phyloP scores from a whole-genome alignment of 2,888 invertebrate species.

The Cheilosia pagana region DNA sequence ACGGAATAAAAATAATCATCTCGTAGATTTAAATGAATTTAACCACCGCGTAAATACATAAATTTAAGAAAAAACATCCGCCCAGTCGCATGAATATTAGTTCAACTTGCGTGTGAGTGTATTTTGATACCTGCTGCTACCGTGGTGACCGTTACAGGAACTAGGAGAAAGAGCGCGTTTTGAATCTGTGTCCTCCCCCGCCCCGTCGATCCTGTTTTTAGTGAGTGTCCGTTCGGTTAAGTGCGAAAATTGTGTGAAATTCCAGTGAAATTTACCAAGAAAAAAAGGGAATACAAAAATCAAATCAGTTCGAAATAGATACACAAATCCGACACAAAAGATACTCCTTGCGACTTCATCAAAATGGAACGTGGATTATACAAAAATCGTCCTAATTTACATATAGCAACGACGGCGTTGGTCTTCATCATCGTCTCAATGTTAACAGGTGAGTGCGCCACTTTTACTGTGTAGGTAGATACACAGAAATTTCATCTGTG shows the following conservation, averaged over 20 bases:
- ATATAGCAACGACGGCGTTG: slow-evolving; percentile 58
- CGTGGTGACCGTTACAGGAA: slow-evolving; percentile 54
- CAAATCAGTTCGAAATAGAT: slow-evolving; percentile 28
- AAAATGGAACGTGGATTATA: slow-evolving; percentile 73
- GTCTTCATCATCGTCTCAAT: slow-evolving; percentile 62
- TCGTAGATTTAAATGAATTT: not conserved
- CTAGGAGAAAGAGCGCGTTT: slow-evolving; percentile 18
- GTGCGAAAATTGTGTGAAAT: slow-evolving; percentile 5
- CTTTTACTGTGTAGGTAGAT: not conserved
- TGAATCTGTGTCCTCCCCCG: not conserved
- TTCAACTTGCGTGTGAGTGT: not conserved
- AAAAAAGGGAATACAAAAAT: slow-evolving; percentile 1
- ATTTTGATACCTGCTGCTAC: not conserved
- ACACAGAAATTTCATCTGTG: slow-evolving; percentile 11
- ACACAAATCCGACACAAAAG: slow-evolving; percentile 30
- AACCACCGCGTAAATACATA: slow-evolving; percentile 14
- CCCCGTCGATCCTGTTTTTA: slow-evolving; percentile 3
- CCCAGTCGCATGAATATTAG: not conserved
- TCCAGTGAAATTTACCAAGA: slow-evolving; percentile 19
- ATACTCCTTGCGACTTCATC: slow-evolving; percentile 45
- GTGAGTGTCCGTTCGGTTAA: slow-evolving; percentile 15
- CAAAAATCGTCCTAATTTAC: slow-evolving; percentile 67
- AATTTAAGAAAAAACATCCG: not conserved
- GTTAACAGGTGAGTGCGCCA: slow-evolving; percentile 73
- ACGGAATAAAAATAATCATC: no score